phyloP scores from a whole-genome alignment of 2,113 vertebrate genomes.

The Prunella himalayana region DNA sequence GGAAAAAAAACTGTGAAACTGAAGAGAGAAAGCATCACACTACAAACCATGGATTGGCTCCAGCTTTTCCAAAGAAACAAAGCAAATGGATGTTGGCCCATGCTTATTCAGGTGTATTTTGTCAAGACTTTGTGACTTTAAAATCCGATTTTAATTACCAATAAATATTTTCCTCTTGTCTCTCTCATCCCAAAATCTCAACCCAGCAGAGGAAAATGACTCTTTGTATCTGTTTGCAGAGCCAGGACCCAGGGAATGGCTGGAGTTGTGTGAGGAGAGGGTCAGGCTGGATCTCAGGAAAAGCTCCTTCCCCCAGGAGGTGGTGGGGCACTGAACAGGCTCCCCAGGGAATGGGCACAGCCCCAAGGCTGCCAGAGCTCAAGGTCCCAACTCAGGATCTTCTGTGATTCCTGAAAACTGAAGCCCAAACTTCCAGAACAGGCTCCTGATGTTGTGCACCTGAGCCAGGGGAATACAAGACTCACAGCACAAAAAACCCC shows the following conservation, averaged over 20 bases:
- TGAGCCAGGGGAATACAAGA: fast-evolving
- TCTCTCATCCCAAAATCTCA: not conserved
- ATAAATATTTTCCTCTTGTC: not conserved
- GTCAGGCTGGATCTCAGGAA: not conserved
- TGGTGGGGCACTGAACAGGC: not conserved
- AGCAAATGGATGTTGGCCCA: not conserved
- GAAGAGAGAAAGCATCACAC: not conserved
- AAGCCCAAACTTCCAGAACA: not conserved
- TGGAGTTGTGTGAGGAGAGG: not conserved
- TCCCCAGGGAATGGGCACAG: not conserved
- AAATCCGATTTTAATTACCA: not conserved
- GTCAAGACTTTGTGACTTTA: not conserved
- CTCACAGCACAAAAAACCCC: not conserved
- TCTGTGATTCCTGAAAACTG: not conserved
- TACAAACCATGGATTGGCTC: not conserved
- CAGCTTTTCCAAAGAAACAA: not conserved
- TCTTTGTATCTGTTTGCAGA: not conserved
- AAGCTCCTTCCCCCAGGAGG: too few species aligned
- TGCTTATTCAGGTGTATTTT: not conserved
- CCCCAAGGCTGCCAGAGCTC: not conserved
- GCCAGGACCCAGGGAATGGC: not conserved
- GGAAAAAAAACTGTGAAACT: not conserved
- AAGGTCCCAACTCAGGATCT: not conserved
- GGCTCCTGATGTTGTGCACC: not conserved
- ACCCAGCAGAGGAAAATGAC: not conserved